Conservation (phyloP, 2,797 vertebrate genomes). For the Alectoris magna region DNA sequence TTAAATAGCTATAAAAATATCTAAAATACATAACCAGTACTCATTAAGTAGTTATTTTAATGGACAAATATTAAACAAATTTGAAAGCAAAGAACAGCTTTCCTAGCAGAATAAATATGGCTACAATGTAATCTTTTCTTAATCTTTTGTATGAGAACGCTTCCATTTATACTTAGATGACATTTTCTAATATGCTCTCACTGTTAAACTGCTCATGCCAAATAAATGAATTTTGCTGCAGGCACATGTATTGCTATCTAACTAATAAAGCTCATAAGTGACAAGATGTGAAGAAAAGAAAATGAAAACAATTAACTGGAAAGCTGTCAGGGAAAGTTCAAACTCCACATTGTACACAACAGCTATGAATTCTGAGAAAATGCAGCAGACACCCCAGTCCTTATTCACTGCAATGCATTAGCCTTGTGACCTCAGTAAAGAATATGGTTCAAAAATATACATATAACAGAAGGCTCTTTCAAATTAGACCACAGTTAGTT, state of each 20-base stretch:
- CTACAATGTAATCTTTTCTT: neutral
- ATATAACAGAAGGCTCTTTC: neutral
- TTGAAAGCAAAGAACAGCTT: slow-evolving; percentile 6
- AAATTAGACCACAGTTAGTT: neutral
- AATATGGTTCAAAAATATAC: neutral
- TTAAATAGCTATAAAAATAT: slow-evolving; percentile 4
- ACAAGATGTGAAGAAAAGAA: slow-evolving; percentile 18
- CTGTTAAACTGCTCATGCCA: slow-evolving; percentile 1
- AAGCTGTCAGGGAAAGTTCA: slow-evolving; percentile 22
- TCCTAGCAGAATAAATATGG: slow-evolving; percentile 10
- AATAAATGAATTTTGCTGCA: slow-evolving; percentile 33
- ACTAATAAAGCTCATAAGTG: slow-evolving; percentile 15
- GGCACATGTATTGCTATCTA: slow-evolving; percentile 9
- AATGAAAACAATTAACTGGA: slow-evolving; percentile 44
- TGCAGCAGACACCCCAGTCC: neutral
- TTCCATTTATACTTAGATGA: slow-evolving; percentile 8
- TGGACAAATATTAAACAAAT: neutral
- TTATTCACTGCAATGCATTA: neutral
- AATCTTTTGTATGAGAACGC: neutral
- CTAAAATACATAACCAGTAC: neutral
- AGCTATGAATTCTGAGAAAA: neutral
- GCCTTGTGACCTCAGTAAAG: slow-evolving; percentile 1
- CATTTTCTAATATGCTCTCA: slow-evolving; percentile 12
- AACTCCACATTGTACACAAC: neutral
- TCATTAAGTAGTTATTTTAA: neutral